A percentile compares a stretch with the other conserved stretches of the same genome.
Conservation (phyloP, 2,797 vertebrate genomes). For the Crax fasciolata region DNA sequence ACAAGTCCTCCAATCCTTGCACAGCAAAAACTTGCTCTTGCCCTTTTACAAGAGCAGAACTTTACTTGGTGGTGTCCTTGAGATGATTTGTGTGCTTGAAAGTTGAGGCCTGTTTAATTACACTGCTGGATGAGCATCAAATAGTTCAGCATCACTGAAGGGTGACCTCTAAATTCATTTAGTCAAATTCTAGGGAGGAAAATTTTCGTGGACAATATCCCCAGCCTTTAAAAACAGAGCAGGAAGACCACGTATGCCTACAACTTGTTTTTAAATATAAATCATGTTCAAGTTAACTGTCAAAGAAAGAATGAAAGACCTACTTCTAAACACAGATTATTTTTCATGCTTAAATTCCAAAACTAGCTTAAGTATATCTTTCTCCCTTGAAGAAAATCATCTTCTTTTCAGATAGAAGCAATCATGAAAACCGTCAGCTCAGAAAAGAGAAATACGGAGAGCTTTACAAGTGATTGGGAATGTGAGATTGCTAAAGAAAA, state of each 20-base stretch:
- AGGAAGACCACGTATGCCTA: background rate
- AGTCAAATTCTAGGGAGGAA: background rate
- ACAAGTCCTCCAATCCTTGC: fast-evolving
- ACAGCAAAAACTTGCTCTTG: background rate
- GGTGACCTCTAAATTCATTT: background rate
- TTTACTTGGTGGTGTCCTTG: background rate
- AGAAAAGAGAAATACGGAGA: background rate
- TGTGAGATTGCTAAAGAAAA: background rate
- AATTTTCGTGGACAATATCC: background rate
- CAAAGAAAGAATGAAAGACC: background rate
- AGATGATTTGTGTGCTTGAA: background rate
- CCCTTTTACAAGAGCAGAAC: background rate
- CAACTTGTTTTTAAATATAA: background rate
- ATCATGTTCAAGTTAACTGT: background rate
- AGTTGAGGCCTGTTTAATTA: background rate
- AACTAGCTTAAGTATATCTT: background rate
- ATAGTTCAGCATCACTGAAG: background rate
- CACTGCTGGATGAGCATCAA: background rate
- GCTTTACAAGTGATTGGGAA: background rate
- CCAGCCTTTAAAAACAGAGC: background rate
- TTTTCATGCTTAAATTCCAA: background rate
- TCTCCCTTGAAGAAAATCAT: too few species aligned
- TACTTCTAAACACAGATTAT: background rate
- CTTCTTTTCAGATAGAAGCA: background rate
- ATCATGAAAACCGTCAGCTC: slow-evolving; percentile 9